Conservation (phyloP, 1,140 invertebrate species). For the Pygmarrhopalites habei region DNA sequence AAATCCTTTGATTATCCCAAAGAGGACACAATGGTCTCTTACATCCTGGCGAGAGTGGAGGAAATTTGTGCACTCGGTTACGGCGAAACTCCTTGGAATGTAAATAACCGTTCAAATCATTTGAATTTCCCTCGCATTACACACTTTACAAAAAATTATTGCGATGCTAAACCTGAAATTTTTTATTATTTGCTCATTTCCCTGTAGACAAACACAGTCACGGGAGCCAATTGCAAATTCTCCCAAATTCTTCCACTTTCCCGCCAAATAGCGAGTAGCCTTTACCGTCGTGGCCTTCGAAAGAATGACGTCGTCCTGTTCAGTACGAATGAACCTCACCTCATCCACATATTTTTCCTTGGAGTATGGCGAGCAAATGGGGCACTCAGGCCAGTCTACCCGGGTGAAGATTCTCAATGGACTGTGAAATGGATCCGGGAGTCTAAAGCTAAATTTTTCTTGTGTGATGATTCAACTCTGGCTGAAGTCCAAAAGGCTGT, state of each 20-base stretch:
- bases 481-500: not conserved
- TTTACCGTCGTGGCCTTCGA: conserved; percentile 20
- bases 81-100: too few species aligned
- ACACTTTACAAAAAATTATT: too few species aligned
- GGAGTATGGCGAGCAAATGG: conserved; percentile 37
- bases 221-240: not conserved
- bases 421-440: too few species aligned
- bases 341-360: conserved; percentile 26
- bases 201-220: not conserved
- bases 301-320: conserved; percentile 30
- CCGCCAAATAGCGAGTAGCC: conserved; percentile 18
- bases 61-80: too few species aligned
- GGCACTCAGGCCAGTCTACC: conserved; percentile 21
- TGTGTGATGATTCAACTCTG: not conserved
- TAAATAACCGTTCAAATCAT: too few species aligned
- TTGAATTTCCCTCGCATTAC: too few species aligned
- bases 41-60: too few species aligned
- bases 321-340: conserved; percentile 13
- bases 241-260: not conserved
- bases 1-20: too few species aligned
- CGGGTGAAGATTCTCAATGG: too few species aligned
- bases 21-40: too few species aligned
- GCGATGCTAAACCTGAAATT: too few species aligned
- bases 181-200: too few species aligned
- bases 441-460: not conserved